Evolutionary conservation across 1,140 invertebrate genomes (phyloP).

Genomic region (Leptinotarsa undecemlineata): DNA sequence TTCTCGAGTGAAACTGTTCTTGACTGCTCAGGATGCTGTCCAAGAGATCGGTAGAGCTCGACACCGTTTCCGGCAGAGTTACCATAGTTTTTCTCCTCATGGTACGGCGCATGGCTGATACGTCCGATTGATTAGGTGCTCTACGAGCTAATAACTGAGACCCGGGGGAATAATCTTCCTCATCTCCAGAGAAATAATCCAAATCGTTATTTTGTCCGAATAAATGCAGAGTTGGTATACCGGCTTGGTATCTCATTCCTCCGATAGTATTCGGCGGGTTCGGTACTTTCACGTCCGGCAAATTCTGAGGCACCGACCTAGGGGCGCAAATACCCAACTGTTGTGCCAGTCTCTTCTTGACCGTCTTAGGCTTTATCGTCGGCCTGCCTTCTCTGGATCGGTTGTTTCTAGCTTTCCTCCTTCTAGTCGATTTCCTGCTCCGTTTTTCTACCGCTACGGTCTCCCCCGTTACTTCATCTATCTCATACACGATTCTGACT

Average conservation of each 20-base stretch:
- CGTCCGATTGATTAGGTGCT: constrained; percentile 54
- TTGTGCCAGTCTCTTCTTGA: constrained; percentile 55
- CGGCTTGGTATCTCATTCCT: constrained; percentile 36
- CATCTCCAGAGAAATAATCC: constrained; percentile 67
- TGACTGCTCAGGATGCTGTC: constrained; percentile 76
- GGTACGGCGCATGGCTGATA: constrained; percentile 55
- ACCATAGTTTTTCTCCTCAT: constrained; percentile 58
- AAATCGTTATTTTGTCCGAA: constrained; percentile 66
- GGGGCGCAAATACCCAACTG: constrained; percentile 55
- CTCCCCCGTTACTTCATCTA: constrained; percentile 48
- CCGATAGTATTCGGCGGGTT: constrained; percentile 24
- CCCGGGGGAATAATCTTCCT: constrained; percentile 54
- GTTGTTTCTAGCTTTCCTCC: constrained; percentile 32
- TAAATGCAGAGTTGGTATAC: constrained; percentile 58
- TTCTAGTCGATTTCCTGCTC: constrained; percentile 25
- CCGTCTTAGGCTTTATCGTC: constrained; percentile 45
- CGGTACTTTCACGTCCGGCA: constrained; percentile 43
- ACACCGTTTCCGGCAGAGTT: constrained; percentile 48
- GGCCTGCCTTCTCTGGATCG: constrained; percentile 29
- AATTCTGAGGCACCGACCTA: constrained; percentile 33
- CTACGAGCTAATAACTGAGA: constrained; percentile 54
- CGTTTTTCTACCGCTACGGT: constrained; percentile 44
- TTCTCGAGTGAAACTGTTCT: constrained; percentile 71
- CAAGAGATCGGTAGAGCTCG: constrained; percentile 64
- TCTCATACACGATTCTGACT: constrained; percentile 46